A percentile compares a stretch with the other conserved stretches of the same genome.
Conservation (phyloP, 2,888 invertebrate species). For the Bugula neritina region DNA sequence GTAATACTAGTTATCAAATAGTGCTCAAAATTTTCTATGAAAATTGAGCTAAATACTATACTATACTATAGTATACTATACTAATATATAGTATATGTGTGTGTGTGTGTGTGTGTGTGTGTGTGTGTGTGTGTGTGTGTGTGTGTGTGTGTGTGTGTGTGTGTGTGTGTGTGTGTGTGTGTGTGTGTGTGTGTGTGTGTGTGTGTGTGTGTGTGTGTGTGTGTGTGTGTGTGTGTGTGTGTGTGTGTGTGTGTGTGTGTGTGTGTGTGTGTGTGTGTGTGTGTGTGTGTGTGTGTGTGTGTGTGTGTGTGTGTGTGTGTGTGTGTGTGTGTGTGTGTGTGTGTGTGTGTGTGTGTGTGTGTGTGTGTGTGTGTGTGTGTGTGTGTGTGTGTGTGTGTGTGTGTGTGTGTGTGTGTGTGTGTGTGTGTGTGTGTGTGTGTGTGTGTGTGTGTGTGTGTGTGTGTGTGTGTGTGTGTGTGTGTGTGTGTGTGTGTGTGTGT, state of each 20-base stretch:
- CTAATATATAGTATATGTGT: neutral
- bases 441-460: neutral
- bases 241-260: slow-evolving; percentile 8
- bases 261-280: slow-evolving; percentile 10
- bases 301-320: neutral
- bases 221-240: slow-evolving; percentile 21
- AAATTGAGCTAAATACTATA: too few relatives aligned
- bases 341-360: neutral
- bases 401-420: slow-evolving; percentile 28
- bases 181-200: slow-evolving; percentile 22
- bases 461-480: slow-evolving; percentile 4
- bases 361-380: neutral
- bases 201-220: neutral
- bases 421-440: slow-evolving; percentile 26
- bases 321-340: slow-evolving; percentile 1
- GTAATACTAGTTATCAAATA: too few relatives aligned
- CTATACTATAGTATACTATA: too few relatives aligned
- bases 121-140: neutral
- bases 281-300: neutral
- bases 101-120: slow-evolving; percentile 1
- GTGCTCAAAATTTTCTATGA: too few relatives aligned
- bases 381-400: slow-evolving; percentile 29
- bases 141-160: neutral
- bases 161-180: neutral
- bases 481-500: slow-evolving; percentile 19